Percentiles rank a stretch among this genome's conserved stretches.
phyloP scores from a whole-genome alignment of 2,888 invertebrate species.

The Drosophila falleni region DNA sequence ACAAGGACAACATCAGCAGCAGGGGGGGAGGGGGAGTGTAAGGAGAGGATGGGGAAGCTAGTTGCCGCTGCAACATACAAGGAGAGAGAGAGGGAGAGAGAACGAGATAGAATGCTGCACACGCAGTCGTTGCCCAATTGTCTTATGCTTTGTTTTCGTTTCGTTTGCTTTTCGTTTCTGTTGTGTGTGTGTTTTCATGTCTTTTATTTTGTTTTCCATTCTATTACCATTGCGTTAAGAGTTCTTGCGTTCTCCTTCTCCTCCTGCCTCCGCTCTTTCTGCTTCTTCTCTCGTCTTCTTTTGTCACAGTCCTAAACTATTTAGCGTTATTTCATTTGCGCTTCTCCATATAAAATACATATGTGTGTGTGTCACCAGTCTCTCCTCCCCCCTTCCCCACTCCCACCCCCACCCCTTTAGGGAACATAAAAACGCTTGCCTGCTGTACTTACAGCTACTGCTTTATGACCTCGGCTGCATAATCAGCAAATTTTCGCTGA shows the following conservation, averaged over 20 bases:
- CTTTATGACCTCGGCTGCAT: constrained; percentile 72
- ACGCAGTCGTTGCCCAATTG: constrained; percentile 56
- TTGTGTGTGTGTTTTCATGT: constrained; percentile 4
- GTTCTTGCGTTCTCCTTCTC: constrained; percentile 6
- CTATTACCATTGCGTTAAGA: constrained; percentile 53
- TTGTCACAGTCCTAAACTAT: constrained; percentile 67
- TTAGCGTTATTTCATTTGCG: constrained; percentile 73
- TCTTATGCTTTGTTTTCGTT: constrained; percentile 43
- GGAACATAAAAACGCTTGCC: constrained; percentile 65
- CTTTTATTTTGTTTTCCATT: constrained; percentile 27
- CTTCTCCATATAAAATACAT: constrained; percentile 1
- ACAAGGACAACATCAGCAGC: constrained; percentile 49
- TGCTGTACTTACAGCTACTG: constrained; percentile 27
- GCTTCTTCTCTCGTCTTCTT: neutral
- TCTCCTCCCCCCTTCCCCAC: neutral
- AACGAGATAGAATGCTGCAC: constrained; percentile 39
- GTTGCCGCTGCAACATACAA: constrained; percentile 34
- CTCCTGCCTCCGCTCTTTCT: neutral
- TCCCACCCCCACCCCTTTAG: neutral
- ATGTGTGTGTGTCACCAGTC: neutral
- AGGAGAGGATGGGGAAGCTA: neutral
- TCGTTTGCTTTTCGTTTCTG: constrained; percentile 9
- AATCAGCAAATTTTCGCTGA: constrained; percentile 74
- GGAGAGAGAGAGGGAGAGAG: neutral
- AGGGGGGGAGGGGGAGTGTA: neutral